Evolutionary conservation across 2,797 vertebrate genomes (phyloP).

Genomic region (Limnodromus scolopaceus): DNA sequence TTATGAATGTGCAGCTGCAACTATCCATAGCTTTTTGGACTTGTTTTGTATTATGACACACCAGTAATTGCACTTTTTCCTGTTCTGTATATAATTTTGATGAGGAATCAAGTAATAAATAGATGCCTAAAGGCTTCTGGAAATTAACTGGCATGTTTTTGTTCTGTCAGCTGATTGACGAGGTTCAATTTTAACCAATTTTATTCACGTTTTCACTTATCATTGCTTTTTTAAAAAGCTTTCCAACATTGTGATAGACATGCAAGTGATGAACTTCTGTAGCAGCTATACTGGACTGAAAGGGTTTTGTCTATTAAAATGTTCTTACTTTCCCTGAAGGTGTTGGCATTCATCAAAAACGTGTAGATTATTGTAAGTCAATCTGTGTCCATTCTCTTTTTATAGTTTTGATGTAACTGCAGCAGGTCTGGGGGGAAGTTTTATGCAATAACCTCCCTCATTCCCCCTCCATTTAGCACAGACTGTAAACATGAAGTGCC

Average conservation of each 20-base stretch:
- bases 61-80: slow-evolving; percentile 31
- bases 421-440: neutral
- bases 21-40: slow-evolving; percentile 8
- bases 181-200: slow-evolving; percentile 34
- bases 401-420: neutral
- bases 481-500: neutral
- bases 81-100: slow-evolving; percentile 39
- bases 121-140: slow-evolving; percentile 43
- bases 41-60: slow-evolving; percentile 18
- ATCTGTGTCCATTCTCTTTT: neutral
- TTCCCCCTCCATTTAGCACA: neutral
- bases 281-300: neutral
- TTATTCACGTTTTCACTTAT: neutral
- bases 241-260: neutral
- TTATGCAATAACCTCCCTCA: neutral
- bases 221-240: slow-evolving; percentile 21
- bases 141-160: slow-evolving; percentile 48
- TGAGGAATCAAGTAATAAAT: slow-evolving; percentile 54
- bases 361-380: neutral
- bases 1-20: slow-evolving; percentile 39
- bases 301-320: slow-evolving; percentile 30
- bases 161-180: slow-evolving; percentile 4
- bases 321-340: slow-evolving; percentile 29
- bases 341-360: neutral
- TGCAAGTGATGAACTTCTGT: neutral